Conservation (phyloP, 2,797 vertebrate genomes). For the Naso thynnoides region DNA sequence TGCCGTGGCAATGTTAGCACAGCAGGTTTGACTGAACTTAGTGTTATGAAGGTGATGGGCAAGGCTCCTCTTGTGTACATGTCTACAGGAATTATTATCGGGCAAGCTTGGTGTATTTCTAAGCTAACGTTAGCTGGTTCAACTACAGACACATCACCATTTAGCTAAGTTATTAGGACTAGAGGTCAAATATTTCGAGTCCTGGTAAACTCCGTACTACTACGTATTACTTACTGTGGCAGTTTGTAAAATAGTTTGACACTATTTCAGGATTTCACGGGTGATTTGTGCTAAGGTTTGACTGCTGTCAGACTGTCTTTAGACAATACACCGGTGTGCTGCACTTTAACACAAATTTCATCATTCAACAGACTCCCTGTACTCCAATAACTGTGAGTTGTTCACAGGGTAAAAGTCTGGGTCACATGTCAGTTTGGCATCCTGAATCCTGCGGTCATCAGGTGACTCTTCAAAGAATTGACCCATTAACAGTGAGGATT, state of each 20-base stretch:
- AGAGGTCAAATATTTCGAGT: constrained; percentile 18
- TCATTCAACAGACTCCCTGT: too few relatives aligned
- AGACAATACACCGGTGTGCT: background rate
- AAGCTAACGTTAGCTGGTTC: background rate
- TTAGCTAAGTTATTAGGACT: background rate
- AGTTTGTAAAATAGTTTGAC: background rate
- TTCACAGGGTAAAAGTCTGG: too few relatives aligned
- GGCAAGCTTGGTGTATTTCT: background rate
- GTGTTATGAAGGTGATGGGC: background rate
- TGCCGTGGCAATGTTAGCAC: background rate
- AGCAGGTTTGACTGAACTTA: too few relatives aligned
- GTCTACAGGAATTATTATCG: background rate
- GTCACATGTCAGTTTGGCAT: too few relatives aligned
- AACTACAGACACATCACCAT: background rate
- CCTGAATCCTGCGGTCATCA: too few relatives aligned
- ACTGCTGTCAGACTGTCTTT: background rate
- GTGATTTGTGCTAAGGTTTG: background rate
- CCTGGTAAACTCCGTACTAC: background rate
- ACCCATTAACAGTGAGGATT: too few relatives aligned
- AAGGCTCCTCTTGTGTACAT: background rate
- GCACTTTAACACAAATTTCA: too few relatives aligned
- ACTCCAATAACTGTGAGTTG: too few relatives aligned
- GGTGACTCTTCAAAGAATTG: too few relatives aligned
- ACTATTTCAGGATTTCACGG: background rate
- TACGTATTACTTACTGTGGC: background rate